Percentiles rank a stretch among this genome's conserved stretches.
phyloP scores from a whole-genome alignment of 1,140 invertebrate species.

The Drosophila micromelanica region DNA sequence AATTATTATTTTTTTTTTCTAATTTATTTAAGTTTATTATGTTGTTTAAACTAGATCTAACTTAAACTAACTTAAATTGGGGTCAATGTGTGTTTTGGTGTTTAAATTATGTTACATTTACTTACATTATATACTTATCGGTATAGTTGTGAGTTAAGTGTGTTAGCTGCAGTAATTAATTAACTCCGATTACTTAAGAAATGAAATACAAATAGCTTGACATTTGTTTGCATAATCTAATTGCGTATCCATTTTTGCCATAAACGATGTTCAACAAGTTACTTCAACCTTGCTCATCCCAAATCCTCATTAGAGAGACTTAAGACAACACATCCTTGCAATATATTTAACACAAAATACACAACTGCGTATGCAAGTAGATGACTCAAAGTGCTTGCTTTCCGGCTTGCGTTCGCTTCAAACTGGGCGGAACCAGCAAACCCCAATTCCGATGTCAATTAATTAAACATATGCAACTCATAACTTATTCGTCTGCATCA shows the following conservation, averaged over 20 bases:
- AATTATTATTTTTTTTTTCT: constrained; percentile 38
- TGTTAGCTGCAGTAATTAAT: constrained; percentile 64
- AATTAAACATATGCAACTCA: constrained; percentile 31
- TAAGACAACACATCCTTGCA: constrained; percentile 4
- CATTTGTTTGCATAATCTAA: constrained; percentile 76
- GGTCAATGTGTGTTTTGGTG: no score
- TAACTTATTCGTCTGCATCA: constrained; percentile 26
- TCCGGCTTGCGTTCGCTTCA: not conserved
- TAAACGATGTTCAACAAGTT: constrained; percentile 46
- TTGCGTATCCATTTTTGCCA: constrained; percentile 63
- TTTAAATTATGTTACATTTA: no score
- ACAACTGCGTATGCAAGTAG: not conserved
- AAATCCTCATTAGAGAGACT: constrained; percentile 1
- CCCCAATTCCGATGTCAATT: constrained; percentile 28
- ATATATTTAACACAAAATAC: constrained; percentile 3
- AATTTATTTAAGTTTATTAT: no score
- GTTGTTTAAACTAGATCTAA: no score
- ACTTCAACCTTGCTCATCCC: constrained; percentile 23
- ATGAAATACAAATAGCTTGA: constrained; percentile 80
- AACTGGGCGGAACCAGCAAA: not conserved
- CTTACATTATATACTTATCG: no score
- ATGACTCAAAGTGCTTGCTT: constrained; percentile 1
- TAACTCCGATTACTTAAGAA: constrained; percentile 75
- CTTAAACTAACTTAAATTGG: no score
- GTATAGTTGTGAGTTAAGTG: no score